Conservation (phyloP, 37 sponge, comb jelly and placozoan genomes). For the Amphimedon queenslandica region DNA sequence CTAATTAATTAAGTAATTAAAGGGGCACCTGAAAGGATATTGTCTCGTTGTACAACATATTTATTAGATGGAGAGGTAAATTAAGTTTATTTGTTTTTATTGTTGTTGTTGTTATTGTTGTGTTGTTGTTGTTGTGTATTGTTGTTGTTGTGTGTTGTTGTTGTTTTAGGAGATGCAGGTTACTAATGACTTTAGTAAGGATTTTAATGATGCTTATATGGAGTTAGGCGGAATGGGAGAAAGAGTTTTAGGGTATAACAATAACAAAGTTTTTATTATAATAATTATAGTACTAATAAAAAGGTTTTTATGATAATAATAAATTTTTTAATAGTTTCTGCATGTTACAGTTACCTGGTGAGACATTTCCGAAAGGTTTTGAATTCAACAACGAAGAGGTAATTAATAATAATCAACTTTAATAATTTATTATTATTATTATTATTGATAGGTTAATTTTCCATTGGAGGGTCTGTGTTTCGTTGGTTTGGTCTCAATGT, state of each 20-base stretch:
- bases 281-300: background rate
- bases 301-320: background rate
- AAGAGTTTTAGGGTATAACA: slow-evolving; percentile 90
- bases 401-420: background rate
- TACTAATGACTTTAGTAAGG: slow-evolving; percentile 34
- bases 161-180: slow-evolving; percentile 28
- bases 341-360: slow-evolving; percentile 42
- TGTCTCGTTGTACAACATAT: slow-evolving; percentile 64
- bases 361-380: slow-evolving; percentile 74
- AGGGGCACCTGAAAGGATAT: slow-evolving; percentile 89
- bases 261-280: background rate
- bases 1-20: background rate
- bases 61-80: slow-evolving; percentile 59
- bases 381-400: slow-evolving; percentile 76
- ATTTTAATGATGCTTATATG: slow-evolving; percentile 68
- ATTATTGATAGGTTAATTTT: slow-evolving; percentile 61
- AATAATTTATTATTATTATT: background rate
- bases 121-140: too few relatives aligned
- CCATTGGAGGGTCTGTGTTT: slow-evolving; percentile 82
- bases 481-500: slow-evolving; percentile 90
- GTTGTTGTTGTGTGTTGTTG: too few relatives aligned
- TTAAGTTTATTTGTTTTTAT: background rate
- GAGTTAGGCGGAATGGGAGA: slow-evolving; percentile 91
- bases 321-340: slow-evolving; percentile 57
- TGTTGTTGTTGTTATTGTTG: background rate